Conservation (phyloP, 2,888 invertebrate species). For the Gortyna flavago region DNA sequence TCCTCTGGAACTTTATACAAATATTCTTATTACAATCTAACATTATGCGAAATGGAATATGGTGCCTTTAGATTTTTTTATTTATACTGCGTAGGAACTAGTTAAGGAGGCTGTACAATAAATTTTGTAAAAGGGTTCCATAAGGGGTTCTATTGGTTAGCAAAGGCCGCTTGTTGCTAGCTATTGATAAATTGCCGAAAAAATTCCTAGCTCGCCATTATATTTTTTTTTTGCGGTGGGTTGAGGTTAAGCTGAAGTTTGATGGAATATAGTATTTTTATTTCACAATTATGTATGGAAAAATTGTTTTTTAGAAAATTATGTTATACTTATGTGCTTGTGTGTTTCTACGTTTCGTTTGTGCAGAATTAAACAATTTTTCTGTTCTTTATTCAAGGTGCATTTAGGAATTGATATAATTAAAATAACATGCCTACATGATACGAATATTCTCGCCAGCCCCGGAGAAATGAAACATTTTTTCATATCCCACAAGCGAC, state of each 20-base stretch:
- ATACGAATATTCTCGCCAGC: not conserved
- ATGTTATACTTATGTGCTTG: not conserved
- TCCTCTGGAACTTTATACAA: conserved; percentile 39
- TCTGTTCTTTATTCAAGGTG: not conserved
- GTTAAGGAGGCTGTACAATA: conserved; percentile 71
- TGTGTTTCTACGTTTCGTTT: not conserved
- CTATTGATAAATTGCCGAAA: conserved; percentile 66
- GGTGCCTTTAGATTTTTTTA: conserved; percentile 65
- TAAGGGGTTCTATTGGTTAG: conserved; percentile 70
- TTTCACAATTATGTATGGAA: conserved; percentile 2
- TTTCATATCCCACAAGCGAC: conserved; percentile 13
- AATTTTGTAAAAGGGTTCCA: conserved; percentile 72
- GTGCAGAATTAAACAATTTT: not conserved
- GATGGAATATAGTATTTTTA: conserved; percentile 45
- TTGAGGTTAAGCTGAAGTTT: conserved; percentile 45
- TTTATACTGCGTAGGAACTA: conserved; percentile 64
- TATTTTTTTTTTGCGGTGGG: conserved; percentile 43
- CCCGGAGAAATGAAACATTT: conserved; percentile 8
- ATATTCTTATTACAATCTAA: conserved; percentile 56
- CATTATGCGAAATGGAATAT: conserved; percentile 64
- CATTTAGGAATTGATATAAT: not conserved
- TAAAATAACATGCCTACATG: not conserved
- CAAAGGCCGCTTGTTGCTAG: conserved; percentile 67
- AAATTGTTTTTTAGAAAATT: not conserved
- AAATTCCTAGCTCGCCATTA: conserved; percentile 49